phyloP scores from a whole-genome alignment of 2,797 vertebrate species.

The Microctenopoma steveboyesi region DNA sequence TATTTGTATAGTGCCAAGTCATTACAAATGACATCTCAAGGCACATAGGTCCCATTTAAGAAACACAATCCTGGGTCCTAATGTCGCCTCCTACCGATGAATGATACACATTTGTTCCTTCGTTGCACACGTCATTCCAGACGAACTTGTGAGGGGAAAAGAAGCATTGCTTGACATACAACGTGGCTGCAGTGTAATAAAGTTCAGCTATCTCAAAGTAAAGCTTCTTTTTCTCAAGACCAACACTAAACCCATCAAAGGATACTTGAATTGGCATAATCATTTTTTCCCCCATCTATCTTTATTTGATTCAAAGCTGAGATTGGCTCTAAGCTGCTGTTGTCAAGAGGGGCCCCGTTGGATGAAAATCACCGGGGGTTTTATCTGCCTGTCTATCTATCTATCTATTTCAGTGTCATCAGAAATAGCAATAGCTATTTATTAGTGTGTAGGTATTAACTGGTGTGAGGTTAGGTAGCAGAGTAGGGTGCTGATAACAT shows the following conservation, averaged over 20 bases:
- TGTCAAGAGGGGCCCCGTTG: conserved; percentile 11
- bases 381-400: conserved; percentile 16
- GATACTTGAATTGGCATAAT: background rate
- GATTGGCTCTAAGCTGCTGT: conserved; percentile 19
- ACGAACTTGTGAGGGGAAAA: background rate
- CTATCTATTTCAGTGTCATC: conserved; percentile 10
- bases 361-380: conserved; percentile 5
- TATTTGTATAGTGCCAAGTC: no score
- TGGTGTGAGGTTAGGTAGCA: conserved; percentile 12
- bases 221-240: conserved; percentile 1
- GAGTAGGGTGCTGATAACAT: conserved; percentile 10
- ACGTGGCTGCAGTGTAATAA: background rate
- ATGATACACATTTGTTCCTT: background rate
- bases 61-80: no score
- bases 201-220: background rate
- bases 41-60: no score
- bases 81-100: background rate
- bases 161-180: background rate
- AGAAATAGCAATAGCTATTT: background rate
- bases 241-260: background rate
- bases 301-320: conserved; percentile 7
- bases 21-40: no score
- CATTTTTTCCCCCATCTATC: background rate
- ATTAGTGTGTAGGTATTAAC: background rate
- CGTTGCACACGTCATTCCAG: background rate